phyloP scores from a whole-genome alignment of 1,140 invertebrate species.

The Aphelinus certus region DNA sequence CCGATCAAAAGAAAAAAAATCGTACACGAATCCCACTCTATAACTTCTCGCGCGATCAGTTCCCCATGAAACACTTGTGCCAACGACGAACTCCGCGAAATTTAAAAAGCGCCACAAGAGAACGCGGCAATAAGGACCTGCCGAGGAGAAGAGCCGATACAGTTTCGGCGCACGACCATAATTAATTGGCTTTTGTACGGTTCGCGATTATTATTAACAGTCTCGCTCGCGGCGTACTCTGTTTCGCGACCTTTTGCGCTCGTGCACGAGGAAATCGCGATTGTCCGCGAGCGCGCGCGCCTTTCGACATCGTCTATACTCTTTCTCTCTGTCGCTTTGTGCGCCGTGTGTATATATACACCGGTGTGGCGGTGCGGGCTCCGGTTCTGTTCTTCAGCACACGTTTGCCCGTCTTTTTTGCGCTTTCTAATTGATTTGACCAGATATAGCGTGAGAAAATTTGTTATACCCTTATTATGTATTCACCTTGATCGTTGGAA shows the following conservation, averaged over 20 bases:
- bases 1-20: too few species aligned
- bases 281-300: not conserved
- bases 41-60: too few species aligned
- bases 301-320: constrained; percentile 5
- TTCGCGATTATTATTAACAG: not conserved
- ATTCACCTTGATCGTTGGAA: too few species aligned
- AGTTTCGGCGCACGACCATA: not conserved
- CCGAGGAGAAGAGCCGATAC: too few species aligned
- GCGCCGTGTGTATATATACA: not conserved
- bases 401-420: constrained; percentile 16
- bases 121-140: too few species aligned
- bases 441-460: constrained; percentile 19
- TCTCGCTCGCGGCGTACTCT: constrained; percentile 6
- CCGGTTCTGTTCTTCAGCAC: not conserved
- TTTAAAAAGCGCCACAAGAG: too few species aligned
- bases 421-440: constrained; percentile 18
- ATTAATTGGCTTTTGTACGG: not conserved
- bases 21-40: too few species aligned
- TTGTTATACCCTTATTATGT: not conserved
- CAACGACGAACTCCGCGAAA: too few species aligned
- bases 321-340: too few species aligned
- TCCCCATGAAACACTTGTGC: too few species aligned
- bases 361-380: too few species aligned
- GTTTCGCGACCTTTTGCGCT: constrained; percentile 1
- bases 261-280: constrained; percentile 14